These are phyloP conservation scores for Gymnocheta viridis DNA, from an alignment of 2,888 invertebrate species.

Conservation along the genomic window DNA sequence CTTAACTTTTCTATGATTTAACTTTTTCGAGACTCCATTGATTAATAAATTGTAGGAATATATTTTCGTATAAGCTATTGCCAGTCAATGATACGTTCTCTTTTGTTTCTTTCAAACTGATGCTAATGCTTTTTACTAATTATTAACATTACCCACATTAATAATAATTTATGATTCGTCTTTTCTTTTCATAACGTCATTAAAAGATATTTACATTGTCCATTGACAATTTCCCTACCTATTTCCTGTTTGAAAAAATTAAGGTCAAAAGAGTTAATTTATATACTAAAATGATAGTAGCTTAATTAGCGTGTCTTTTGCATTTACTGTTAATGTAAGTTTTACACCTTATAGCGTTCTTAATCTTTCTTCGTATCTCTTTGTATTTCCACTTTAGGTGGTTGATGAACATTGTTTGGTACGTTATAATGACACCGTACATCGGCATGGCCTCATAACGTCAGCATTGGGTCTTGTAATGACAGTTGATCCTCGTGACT, in stretches of 20 bases:
- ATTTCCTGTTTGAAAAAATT: not conserved
- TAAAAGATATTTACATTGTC: not conserved
- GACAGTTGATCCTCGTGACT: slow-evolving; percentile 84
- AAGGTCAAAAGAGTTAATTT: not conserved
- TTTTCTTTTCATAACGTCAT: not conserved
- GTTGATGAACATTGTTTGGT: slow-evolving; percentile 83
- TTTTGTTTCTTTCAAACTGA: no score
- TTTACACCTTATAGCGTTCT: not conserved
- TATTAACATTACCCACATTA: no score
- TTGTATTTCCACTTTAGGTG: slow-evolving; percentile 80
- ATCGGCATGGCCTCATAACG: slow-evolving; percentile 84
- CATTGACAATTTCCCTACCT: not conserved
- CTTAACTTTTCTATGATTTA: no score
- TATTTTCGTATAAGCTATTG: no score
- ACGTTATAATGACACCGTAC: slow-evolving; percentile 83
- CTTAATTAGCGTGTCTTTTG: not conserved
- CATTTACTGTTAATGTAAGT: not conserved
- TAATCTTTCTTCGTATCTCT: slow-evolving; percentile 1
- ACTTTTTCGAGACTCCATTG: no score
- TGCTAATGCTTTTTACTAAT: no score
- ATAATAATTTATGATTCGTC: not conserved
- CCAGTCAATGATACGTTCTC: no score
- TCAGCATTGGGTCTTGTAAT: slow-evolving; percentile 84
- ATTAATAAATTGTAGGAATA: no score
- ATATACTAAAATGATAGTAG: not conserved